Evolutionary conservation across 1,140 invertebrate species (phyloP), one percentile per base, ranked within the genome.

Genomic region (Panagrolaimus sp.): DNA sequence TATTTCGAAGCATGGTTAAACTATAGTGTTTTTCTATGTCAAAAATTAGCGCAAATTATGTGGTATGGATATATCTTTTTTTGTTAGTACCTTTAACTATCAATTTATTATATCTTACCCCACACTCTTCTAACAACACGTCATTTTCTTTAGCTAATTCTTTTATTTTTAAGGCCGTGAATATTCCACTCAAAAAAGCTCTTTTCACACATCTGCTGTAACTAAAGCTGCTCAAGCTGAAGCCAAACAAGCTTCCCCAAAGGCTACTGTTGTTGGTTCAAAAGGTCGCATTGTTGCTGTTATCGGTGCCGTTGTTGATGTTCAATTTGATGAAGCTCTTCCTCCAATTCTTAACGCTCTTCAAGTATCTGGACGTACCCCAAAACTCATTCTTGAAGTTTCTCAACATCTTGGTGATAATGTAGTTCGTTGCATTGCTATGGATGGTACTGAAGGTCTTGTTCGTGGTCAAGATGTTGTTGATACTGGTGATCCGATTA

Each of bases 281-380:
- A 81, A 84, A 67, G 83, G 83, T 47, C 74, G 80, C 45, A 82
- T 87, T 44, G 92, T 97, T 11, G 93, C 95, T 63, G 94, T 99
- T 71, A 98, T 98, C 85, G 96, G 96, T 89, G 96, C 96, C 82
- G 96, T 98, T 72, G 96, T 98, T 14, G 96, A 98, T 83, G 96
- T 98, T 14, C 95, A 98, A 84, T 98, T 98, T 81, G 94, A 97
- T 72, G 92, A 96, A 77, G 87, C 89, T 69, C 88, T 98, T 65
- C 96, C 96, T 65, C 91, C 94, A 66, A 98, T 99, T 85, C 88
- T 98, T 46, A 98, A 98, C 88, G 92, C 94, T 45, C 87, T 99
- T 75, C 93, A 98, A 84, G 94, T 98, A 1, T 86, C 89, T 76
- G n/a, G n/a, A n/a, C 89, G 91, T 77, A 89, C 94, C 73, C 84